These are phyloP conservation scores for Aphelenchoides avenae DNA, from an alignment of 1,140 invertebrate genomes.

Conservation along the genomic window DNA sequence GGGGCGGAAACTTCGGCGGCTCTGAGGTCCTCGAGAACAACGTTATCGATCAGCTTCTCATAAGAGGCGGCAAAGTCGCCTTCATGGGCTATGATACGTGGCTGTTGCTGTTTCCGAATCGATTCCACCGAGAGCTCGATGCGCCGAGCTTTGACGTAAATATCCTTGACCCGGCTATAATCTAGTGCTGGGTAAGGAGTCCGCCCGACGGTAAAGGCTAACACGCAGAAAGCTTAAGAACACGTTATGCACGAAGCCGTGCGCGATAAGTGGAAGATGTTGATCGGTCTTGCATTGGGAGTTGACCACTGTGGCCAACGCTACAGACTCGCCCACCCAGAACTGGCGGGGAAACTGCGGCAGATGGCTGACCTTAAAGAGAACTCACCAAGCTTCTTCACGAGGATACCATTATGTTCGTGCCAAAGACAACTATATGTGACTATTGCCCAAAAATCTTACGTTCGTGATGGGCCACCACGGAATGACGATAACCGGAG, in stretches of 20 bases:
- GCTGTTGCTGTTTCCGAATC: constrained; percentile 66
- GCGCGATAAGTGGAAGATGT: constrained; percentile 73
- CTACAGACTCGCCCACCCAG: constrained; percentile 81
- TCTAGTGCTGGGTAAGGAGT: constrained; percentile 62
- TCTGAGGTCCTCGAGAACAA: constrained; percentile 98
- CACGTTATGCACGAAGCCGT: constrained; percentile 23
- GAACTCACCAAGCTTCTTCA: constrained; percentile 70
- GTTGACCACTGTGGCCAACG: constrained; percentile 83
- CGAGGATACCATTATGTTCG: constrained; percentile 72
- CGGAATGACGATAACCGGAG: constrained; percentile 90
- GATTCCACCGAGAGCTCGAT: constrained; percentile 75
- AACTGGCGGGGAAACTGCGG: constrained; percentile 81
- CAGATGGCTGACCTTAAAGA: constrained; percentile 79
- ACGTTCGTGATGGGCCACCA: constrained; percentile 87
- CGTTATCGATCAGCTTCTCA: constrained; percentile 97
- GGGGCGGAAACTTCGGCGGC: constrained; percentile 99
- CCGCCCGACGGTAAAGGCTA: background rate
- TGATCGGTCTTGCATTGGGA: constrained; percentile 86
- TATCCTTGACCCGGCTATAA: constrained; percentile 88
- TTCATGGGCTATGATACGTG: constrained; percentile 96
- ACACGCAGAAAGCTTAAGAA: constrained; percentile 57
- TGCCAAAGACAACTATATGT: too few relatives aligned
- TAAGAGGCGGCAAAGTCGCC: constrained; percentile 66
- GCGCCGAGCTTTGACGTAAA: constrained; percentile 93
- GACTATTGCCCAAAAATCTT: background rate